Evolutionary conservation across 2,888 invertebrate species (phyloP), one percentile per base, ranked within the genome.

Genomic region (Heteromurus nitidus): DNA sequence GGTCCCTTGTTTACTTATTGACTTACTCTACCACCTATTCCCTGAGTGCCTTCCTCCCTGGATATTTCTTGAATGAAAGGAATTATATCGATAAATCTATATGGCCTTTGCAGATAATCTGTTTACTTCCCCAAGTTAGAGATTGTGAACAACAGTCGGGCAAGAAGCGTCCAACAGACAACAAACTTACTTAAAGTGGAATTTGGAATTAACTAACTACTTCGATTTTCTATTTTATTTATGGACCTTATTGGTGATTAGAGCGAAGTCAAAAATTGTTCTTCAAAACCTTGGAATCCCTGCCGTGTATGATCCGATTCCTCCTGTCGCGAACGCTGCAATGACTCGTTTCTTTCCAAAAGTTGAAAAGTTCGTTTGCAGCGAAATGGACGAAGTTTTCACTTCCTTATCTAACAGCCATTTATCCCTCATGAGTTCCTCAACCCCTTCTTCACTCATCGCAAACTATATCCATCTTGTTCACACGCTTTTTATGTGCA

Each of bases 41-140:
- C 36, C 36, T 36, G n/a, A n/a, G n/a, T n/a, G n/a, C n/a, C n/a
- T n/a, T n/a, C n/a, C n/a, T 47, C 36, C 5, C 47, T 47, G 47
- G n/a, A n/a, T 47, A 7, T 26, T 55, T 3, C 16, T 55, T 22
- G 3, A 55, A 11, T 24, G 20, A 18, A 16, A 50, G 44, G 44
- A 72, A 72, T 72, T 72, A 72, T 72, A 31, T 72, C 72, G 60
- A 72, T 72, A 72, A 72, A 72, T 60, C 60, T 31, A 53, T 50
- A 42, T n/a, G n/a, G n/a, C n/a, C n/a, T n/a, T n/a, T n/a, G n/a
- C n/a, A n/a, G n/a, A n/a, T n/a, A n/a, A n/a, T n/a, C n/a, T n/a
- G n/a, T n/a, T n/a, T n/a, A n/a, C n/a, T n/a, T n/a, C n/a, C n/a
- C n/a, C n/a, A n/a, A n/a, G n/a, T n/a, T n/a, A n/a, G n/a, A n/a